phyloP scores from a whole-genome alignment of 2,797 vertebrate genomes.

The Thripadectes ignobilis region DNA sequence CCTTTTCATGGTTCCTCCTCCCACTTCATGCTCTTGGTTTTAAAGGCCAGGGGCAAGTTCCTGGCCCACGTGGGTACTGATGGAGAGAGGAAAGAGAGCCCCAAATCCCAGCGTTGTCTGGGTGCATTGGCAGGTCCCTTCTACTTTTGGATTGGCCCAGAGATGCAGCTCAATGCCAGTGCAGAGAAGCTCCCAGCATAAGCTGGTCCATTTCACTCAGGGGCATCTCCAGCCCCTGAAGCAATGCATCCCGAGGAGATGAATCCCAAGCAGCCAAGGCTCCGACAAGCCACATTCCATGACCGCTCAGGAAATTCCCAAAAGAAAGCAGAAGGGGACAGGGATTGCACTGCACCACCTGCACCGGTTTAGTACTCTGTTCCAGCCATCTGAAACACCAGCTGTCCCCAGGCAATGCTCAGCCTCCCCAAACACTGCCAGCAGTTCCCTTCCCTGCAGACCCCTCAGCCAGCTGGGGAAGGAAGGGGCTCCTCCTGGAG shows the following conservation, averaged over 20 bases:
- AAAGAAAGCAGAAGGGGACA: background rate
- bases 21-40: accelerated
- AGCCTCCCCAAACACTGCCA: background rate
- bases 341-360: background rate
- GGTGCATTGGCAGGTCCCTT: background rate
- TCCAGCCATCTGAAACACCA: background rate
- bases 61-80: background rate
- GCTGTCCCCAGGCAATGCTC: background rate
- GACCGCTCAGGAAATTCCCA: background rate
- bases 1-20: background rate
- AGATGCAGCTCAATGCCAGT: accelerated
- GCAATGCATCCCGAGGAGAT: background rate
- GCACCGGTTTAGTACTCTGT: background rate
- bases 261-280: background rate
- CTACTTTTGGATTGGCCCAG: background rate
- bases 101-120: background rate
- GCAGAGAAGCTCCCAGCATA: background rate
- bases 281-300: background rate
- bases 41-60: background rate
- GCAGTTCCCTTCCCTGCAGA: background rate
- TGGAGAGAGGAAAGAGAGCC: background rate
- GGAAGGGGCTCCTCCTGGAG: background rate
- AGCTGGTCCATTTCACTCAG: accelerated
- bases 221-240: background rate
- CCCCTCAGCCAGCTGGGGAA: background rate